Evolutionary conservation across 2,888 invertebrate species (phyloP).

Genomic region (Augochlorella aurata): DNA sequence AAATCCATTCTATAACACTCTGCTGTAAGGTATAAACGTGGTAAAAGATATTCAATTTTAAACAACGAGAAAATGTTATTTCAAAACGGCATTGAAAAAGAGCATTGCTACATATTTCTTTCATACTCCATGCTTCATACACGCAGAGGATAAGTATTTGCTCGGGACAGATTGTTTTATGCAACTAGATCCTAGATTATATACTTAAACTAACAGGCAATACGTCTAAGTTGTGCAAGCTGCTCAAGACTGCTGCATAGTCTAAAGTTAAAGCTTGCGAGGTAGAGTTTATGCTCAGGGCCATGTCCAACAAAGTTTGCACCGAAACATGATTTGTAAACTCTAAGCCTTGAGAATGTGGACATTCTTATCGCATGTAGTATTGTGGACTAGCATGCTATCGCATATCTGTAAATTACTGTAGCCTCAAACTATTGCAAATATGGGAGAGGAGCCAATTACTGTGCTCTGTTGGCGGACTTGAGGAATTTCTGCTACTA

Average conservation of each 20-base stretch:
- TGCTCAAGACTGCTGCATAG: conserved; percentile 5
- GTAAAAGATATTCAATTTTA: no score
- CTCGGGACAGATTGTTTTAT: background rate
- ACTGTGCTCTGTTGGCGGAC: no score
- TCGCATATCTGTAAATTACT: background rate
- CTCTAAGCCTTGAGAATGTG: conserved; percentile 5
- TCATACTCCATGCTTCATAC: no score
- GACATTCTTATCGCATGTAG: background rate
- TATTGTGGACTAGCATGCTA: background rate
- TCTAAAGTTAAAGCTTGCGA: background rate
- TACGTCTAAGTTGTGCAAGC: background rate
- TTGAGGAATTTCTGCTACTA: no score
- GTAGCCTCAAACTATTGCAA: background rate
- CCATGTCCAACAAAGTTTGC: conserved; percentile 5
- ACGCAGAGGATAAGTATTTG: no score
- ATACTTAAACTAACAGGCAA: background rate
- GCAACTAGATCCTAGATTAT: background rate
- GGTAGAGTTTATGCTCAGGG: conserved; percentile 1
- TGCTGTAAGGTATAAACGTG: no score
- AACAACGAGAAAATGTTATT: no score
- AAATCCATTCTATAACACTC: no score
- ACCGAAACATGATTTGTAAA: conserved; percentile 2
- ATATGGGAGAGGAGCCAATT: no score
- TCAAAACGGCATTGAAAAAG: no score
- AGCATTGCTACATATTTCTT: no score